Base-by-base conservation (phyloP, 1,140 invertebrate species). In the Panagrolaimus sp. region DNA sequence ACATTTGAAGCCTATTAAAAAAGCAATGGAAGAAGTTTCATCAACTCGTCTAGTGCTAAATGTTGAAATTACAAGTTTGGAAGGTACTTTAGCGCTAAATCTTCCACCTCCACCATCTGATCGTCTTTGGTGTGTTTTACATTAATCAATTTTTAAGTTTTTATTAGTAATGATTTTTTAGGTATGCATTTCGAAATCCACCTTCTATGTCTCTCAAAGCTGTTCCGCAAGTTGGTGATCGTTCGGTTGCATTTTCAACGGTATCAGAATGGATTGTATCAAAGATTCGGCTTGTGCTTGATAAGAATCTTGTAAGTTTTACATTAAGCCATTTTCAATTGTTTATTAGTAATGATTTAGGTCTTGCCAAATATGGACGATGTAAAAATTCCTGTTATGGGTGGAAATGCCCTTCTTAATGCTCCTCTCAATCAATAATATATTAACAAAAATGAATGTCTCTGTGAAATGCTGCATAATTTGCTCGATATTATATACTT, bases 61-160 rank as follows among this genome's bases (percentile, higher is more conserved):
- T 73, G 90, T 98, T 5, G 92, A 93, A 82, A 84, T 97, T 8
- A 89, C 90, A 63, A 88, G 88, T 25, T 83, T 96, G 68, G 88
- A 89, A 73, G 93, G 93, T 0, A 88, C 89, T 16, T 84, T 95
- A 48, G 89, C 90, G 1, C 70, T 97, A n/a, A 98, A 98, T 84
- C 88, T 98, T 76, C 93, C 94, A 42, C 91, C 92, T 27, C 91
- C 93, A 47, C 94, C 93, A 0, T 89, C 91, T 47, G 93, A 97
- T 85, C 87, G 94, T 62, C 77, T 97, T 1, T 98, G 95, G 95
- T 88, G 73, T 45, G 42, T 53, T 9, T 11, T n/a, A n/a, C n/a
- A n/a, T n/a, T n/a, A n/a, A n/a, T 43, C 48, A 9, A 63, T n/a
- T n/a, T 63, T 16, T 9, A 53, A 14, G 65, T 44, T 9, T 53